Percentiles rank a stretch among this genome's conserved stretches.
These are phyloP conservation scores for Triplophysa siluroides DNA, from an alignment of 2,113 vertebrate species.

Conservation along the genomic window DNA sequence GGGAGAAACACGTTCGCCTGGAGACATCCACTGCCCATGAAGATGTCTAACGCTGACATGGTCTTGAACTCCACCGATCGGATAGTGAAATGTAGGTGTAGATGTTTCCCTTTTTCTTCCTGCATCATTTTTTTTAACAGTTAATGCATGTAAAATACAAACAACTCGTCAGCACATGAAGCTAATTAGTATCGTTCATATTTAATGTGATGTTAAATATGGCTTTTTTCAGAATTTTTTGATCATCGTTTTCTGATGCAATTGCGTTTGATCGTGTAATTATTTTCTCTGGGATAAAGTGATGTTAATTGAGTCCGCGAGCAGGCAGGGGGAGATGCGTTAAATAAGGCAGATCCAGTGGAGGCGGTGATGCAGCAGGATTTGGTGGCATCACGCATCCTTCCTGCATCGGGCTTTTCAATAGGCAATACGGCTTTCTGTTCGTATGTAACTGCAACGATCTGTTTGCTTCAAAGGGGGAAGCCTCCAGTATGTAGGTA, in stretches of 20 bases:
- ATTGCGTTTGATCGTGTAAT: conserved; percentile 21
- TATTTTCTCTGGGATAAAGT: conserved; percentile 47
- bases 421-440: conserved; percentile 48
- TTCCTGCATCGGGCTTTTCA: not conserved
- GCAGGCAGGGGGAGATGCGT: conserved; percentile 43
- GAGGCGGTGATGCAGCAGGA: conserved; percentile 82
- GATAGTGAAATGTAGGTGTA: conserved; percentile 80
- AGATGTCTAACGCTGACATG: conserved; percentile 85
- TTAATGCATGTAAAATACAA: no score
- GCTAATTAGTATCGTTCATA: conserved; percentile 25
- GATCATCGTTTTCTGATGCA: not conserved
- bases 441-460: not conserved
- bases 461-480: not conserved
- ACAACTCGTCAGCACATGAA: not conserved
- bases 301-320: conserved; percentile 15
- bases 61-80: conserved; percentile 79
- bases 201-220: conserved; percentile 47
- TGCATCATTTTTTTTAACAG: not conserved
- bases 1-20: conserved; percentile 65
- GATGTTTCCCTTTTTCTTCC: conserved; percentile 18
- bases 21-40: conserved; percentile 77
- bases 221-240: conserved; percentile 44
- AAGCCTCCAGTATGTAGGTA: conserved; percentile 5
- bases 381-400: conserved; percentile 62
- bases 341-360: conserved; percentile 63